A percentile compares a stretch with the other conserved stretches of the same genome.
phyloP scores from a whole-genome alignment of 1,140 invertebrate genomes.

The Geopemphigus sp. region DNA sequence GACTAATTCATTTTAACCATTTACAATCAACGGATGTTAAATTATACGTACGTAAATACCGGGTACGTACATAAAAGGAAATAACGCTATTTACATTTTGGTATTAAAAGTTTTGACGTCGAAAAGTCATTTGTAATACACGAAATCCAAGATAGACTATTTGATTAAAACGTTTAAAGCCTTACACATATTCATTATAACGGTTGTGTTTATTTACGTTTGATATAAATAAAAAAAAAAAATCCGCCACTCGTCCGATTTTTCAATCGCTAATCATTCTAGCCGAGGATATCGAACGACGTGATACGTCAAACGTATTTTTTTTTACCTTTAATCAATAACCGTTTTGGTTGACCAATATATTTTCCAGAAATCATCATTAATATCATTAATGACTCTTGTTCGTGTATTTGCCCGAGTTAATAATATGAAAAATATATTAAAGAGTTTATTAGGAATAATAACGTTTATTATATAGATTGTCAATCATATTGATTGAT shows the following conservation, averaged over 20 bases:
- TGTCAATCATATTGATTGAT: no score
- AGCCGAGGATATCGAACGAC: background rate
- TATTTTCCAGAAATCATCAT: no score
- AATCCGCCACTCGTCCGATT: background rate
- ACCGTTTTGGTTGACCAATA: no score
- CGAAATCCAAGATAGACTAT: background rate
- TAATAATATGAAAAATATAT: no score
- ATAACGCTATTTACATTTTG: background rate
- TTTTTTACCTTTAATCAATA: no score
- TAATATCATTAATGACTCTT: no score
- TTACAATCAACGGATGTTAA: background rate
- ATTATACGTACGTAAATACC: no score
- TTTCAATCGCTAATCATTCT: conserved; percentile 3
- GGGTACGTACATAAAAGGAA: background rate
- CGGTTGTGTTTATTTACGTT: background rate
- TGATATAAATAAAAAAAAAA: background rate
- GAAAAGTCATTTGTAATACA: background rate
- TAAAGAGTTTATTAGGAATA: no score
- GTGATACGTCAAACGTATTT: no score
- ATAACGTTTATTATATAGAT: no score
- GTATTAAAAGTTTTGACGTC: background rate
- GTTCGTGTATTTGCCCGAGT: no score
- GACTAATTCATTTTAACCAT: background rate
- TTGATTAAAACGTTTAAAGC: background rate
- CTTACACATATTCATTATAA: background rate